A percentile compares a stretch with the other conserved stretches of the same genome.
These are phyloP conservation scores for Aricia artaxerxes DNA, from an alignment of 2,888 invertebrate genomes.

Conservation along the genomic window DNA sequence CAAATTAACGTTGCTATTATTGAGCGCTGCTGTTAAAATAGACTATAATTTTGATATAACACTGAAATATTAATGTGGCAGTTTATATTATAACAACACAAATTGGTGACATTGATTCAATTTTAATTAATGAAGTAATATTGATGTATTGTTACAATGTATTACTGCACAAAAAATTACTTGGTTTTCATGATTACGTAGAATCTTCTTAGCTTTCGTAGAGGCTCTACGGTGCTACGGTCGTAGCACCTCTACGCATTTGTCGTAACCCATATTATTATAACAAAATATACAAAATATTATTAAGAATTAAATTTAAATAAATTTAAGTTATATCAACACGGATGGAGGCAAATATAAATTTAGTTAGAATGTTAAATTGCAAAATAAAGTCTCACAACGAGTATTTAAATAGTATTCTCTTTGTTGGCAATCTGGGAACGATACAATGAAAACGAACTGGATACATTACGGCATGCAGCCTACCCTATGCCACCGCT, in stretches of 20 bases:
- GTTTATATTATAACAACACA: not conserved
- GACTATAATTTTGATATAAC: not conserved
- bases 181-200: not conserved
- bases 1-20: slow-evolving; percentile 22
- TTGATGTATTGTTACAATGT: not conserved
- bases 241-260: not conserved
- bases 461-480: not conserved
- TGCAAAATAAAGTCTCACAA: not conserved
- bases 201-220: not conserved
- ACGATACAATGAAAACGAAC: not conserved
- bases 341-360: not conserved
- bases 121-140: too few species aligned
- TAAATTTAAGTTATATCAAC: not conserved
- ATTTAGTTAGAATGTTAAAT: not conserved
- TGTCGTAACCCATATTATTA: not conserved
- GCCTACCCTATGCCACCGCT: not conserved
- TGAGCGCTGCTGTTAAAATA: not conserved
- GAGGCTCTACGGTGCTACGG: not conserved
- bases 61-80: not conserved
- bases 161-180: not conserved
- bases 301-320: too few species aligned
- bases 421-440: not conserved
- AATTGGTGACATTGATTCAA: not conserved
- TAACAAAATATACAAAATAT: not conserved
- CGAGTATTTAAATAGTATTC: slow-evolving; percentile 5